Base-by-base conservation (phyloP, 2,888 invertebrate genomes). In the Parapristionchus giblindavisi region DNA sequence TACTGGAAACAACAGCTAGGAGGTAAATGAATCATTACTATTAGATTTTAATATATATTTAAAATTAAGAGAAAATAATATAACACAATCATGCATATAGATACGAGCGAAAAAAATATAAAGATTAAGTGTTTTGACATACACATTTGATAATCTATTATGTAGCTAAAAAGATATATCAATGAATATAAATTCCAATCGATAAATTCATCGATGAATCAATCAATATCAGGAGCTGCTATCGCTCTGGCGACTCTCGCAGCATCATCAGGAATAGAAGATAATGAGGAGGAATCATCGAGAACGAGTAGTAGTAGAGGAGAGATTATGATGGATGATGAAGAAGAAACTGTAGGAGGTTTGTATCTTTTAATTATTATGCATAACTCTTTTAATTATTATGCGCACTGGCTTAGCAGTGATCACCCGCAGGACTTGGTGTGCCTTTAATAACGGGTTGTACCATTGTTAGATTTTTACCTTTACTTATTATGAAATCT, bases 1-100 rank as follows among this genome's bases (percentile, higher is more conserved):
- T 81, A 78, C 58, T 80, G 79, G 78, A 82, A 82, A 48, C 76
- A 78, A 14, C 80, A 81, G 58, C 29, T 78, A 24, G 70, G 70
- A 38, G n/a, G n/a, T n/a, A n/a, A 65, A 36, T 65, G 63, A 43
- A 43, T 40, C 17, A 43, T 43, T 29, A 36, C 32, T n/a, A 27
- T 56, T 27, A 4, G 5, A n/a, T n/a, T n/a, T n/a, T n/a, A n/a
- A n/a, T n/a, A n/a, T n/a, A n/a, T n/a, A n/a, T n/a, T n/a, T n/a
- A n/a, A n/a, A n/a, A n/a, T n/a, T n/a, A n/a, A n/a, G n/a, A n/a
- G n/a, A 27, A 56, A 56, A 27, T 29, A 17, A 27, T 56, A 27
- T 3, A 29, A 43, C 43, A 43, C 17, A 43, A 8, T 43, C 43
- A 8, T 43, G 8, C 43, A 43, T 17, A 43, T 43, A 43, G 43